Evolutionary conservation across 2,113 vertebrate species (phyloP), one percentile per base, ranked within the genome.

Genomic region (Mormyrus lacerda): DNA sequence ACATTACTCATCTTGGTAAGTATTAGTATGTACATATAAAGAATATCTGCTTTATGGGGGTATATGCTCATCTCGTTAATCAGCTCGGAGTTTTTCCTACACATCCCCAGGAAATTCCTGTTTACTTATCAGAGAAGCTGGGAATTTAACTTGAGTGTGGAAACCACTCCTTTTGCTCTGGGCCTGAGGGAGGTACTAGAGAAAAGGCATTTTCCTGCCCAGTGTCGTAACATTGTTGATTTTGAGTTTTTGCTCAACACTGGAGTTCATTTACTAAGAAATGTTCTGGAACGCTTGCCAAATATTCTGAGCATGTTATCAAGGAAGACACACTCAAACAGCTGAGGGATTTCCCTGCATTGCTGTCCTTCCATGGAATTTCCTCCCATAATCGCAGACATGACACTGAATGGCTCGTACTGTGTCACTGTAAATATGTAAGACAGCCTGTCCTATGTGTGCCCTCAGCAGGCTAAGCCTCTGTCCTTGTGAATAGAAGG

Each of bases 51-150:
- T n/a, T 19, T 11, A 42, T 47, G 21, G 19, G 82, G 10, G 82
- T 27, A 11, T n/a, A 47, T 10, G 0, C 42, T 47, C 13, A 83
- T 83, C 42, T n/a, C 10, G 6, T 44, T 83, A 45, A 21, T 83
- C 79, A 84, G 3, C 82, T 45, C 21, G 82, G 21, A 47, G 10
- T 84, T 84, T 53, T 7, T 87, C 19, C 27, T 87, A 21, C 50
- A 87, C 47, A 44, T 84, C 39, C 82, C 24, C 48, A 87, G 85
- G 85, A 87, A 87, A 87, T 51, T 87, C 48, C 85, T 84, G 82
- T 84, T 84, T 84, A 47, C 44, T 84, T 45, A 84, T 21, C 44
- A 44, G 85, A 53, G 7, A 55, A 55, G 85, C 27, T 15, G 45
- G 44, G 82, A 86, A 87, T 87, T 87, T 51, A 35, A 42, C 85